These are phyloP conservation scores for Sinonovacula constricta DNA, from an alignment of 1,140 invertebrate species.

Conservation along the genomic window DNA sequence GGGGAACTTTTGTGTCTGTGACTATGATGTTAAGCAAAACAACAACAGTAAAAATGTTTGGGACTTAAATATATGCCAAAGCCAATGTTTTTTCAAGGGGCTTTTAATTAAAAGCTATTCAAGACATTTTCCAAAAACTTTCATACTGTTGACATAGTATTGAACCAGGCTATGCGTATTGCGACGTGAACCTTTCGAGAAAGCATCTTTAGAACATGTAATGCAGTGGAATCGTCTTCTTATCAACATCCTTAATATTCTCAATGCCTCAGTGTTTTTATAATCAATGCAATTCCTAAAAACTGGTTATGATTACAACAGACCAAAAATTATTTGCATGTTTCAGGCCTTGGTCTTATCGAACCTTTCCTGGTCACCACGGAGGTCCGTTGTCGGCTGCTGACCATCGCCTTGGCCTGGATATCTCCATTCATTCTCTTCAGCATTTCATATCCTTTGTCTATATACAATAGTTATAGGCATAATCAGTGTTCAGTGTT, in stretches of 20 bases:
- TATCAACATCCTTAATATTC: background rate
- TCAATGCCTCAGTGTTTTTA: background rate
- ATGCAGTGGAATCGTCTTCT: background rate
- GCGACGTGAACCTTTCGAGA: background rate
- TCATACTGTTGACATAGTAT: background rate
- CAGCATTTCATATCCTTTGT: conserved; percentile 80
- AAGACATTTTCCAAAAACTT: too few species aligned
- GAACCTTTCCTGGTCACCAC: conserved; percentile 39
- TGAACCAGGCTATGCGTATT: background rate
- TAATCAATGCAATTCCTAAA: background rate
- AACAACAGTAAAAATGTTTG: too few species aligned
- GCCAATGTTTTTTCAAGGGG: too few species aligned
- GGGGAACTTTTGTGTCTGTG: too few species aligned
- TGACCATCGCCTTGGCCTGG: conserved; percentile 78
- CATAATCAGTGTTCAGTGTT: too few species aligned
- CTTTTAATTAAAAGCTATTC: too few species aligned
- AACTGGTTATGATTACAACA: background rate
- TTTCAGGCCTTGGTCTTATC: conserved; percentile 32
- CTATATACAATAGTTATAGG: background rate
- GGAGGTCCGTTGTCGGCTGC: conserved; percentile 65
- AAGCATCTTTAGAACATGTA: background rate
- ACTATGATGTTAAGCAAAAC: too few species aligned
- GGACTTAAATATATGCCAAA: too few species aligned
- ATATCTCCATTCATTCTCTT: conserved; percentile 80
- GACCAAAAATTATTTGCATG: background rate